Evolutionary conservation across 2,797 vertebrate genomes (phyloP).

Genomic region (Semotilus atromaculatus): DNA sequence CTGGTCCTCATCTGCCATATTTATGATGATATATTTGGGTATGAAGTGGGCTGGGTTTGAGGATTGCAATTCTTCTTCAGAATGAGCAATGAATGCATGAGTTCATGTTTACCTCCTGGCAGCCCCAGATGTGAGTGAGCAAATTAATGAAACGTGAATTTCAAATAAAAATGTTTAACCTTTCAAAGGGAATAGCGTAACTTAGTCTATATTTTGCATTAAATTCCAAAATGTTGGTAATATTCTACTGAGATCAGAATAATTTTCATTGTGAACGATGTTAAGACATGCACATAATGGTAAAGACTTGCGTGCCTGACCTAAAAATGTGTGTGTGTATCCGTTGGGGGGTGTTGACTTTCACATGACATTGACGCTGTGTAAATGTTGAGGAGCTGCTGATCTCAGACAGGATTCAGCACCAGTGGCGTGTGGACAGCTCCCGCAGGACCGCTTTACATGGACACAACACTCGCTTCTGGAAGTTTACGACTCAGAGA

Average conservation of each 20-base stretch:
- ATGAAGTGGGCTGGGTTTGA: conserved; percentile 17
- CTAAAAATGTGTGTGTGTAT: conserved; percentile 5
- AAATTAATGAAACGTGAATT: not conserved
- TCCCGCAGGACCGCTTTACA: conserved; percentile 76
- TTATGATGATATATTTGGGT: not conserved
- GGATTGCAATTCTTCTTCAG: not conserved
- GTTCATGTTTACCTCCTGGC: conserved; percentile 19
- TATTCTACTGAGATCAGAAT: not conserved
- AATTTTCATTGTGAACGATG: not conserved
- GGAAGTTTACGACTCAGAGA: conserved; percentile 81
- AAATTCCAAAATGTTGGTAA: not conserved
- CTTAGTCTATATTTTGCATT: not conserved
- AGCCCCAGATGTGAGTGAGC: not conserved
- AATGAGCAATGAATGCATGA: conserved; percentile 13
- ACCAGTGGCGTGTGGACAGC: conserved; percentile 78
- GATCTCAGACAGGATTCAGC: conserved; percentile 82
- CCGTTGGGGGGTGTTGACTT: conserved; percentile 75
- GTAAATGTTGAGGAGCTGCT: conserved; percentile 82
- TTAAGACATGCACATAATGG: not conserved
- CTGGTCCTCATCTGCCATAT: not conserved
- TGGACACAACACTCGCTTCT: conserved; percentile 80
- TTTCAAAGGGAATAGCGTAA: not conserved
- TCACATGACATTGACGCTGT: conserved; percentile 87
- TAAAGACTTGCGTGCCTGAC: conserved; percentile 13
- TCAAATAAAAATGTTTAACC: not conserved